Evolutionary conservation across 2,888 invertebrate genomes (phyloP), one percentile per base, ranked within the genome.

Genomic region (Eudasyphora cyanicolor): DNA sequence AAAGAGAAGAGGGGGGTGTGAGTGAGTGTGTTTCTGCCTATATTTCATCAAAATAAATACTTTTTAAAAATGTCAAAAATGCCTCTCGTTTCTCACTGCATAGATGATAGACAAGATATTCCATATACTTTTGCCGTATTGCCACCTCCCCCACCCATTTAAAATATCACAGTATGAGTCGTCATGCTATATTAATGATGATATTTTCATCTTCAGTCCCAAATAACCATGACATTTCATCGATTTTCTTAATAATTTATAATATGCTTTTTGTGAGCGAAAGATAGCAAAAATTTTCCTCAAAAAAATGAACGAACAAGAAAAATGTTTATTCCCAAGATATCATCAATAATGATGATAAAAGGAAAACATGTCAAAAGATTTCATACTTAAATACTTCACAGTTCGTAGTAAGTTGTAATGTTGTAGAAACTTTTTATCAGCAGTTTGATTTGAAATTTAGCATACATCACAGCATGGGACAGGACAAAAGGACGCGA

Each of bases 101-200:
- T 67, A 67, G 51, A 51, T 21, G 21, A 51, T 3, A 21, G 51
- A 45, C 45, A 10, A n/a, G 38, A 45, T 45, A 29, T 38, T n/a
- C 35, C 35, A 64, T 35, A 29, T 29, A 60, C 60, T 62, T 35
- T 42, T 67, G 57, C 12, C 12, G 24, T 24, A 54, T 54, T 54
- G 8, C n/a, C n/a, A n/a, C n/a, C n/a, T n/a, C n/a, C n/a, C n/a
- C n/a, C n/a, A n/a, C n/a, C n/a, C n/a, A n/a, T n/a, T n/a, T n/a
- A n/a, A n/a, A n/a, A n/a, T n/a, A n/a, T n/a, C n/a, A n/a, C n/a
- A 6, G 51, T 21, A 51, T 51, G 51, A 2, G 42, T n/a, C n/a
- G n/a, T n/a, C n/a, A n/a, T n/a, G n/a, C n/a, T 42, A 24, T 67
- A 67, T 67, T 67, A 67, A 67, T 67, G 67, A 42, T 67, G 67